Evolutionary conservation across 2,888 invertebrate genomes (phyloP), one percentile per base, ranked within the genome.

Genomic region (Tetragnatha montana): DNA sequence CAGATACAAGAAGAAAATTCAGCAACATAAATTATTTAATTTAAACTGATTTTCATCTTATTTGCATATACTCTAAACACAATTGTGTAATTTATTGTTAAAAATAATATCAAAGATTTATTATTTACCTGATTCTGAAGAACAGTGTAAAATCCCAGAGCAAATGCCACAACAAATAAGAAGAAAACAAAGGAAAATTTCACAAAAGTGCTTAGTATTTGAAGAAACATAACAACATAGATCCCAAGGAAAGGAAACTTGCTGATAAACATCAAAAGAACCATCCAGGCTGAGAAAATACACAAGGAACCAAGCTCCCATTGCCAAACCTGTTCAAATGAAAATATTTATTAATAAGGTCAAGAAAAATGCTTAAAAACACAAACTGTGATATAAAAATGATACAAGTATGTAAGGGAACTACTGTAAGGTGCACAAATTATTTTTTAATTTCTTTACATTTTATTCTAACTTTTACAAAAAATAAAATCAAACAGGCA

Each of bases 261-360:
- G 80, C 93, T 92, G 85, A 94, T 92, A 91, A 93, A 93, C 82
- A 94, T 92, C 6, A 94, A 91, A 6, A 94, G 91, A 87, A 93
- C 93, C 81, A 93, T 92, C 94, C 92, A 95, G 0, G 94, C 93
- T 87, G 94, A 92, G 92, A 94, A 94, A 21, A 94, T 93, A 12
- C 93, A 93, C 7, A 94, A 92, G 0, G 94, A 93, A 8, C 94
- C 94, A n/a, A 94, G 91, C 83, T 93, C 92, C 94, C 94, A 94
- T 92, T 94, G 94, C 94, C 94, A 94, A 4, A 91, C 92, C 94
- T 94, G 91, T 68, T 47, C 12, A 79, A n/a, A 81, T 35, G 4
- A 35, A 35, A 35, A 35, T 35, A 35, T 35, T 35, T 2, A 35
- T 35, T n/a, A n/a, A n/a, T n/a, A n/a, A n/a, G n/a, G n/a, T n/a